Conservation (phyloP, 2,888 invertebrate genomes). For the Eristalis tenax region DNA sequence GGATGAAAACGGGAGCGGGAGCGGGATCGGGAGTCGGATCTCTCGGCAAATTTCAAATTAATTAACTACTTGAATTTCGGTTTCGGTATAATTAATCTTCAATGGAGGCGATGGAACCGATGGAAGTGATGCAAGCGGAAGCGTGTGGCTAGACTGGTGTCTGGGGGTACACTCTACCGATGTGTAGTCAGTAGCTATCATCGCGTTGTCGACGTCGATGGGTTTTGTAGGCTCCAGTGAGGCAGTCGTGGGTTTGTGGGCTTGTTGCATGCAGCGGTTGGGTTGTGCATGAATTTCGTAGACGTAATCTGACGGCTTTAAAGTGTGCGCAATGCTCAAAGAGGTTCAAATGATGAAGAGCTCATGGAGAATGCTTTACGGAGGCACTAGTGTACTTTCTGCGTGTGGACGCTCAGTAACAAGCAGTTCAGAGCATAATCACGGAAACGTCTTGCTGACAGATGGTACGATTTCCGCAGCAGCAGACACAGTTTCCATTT, state of each 20-base stretch:
- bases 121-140: conserved; percentile 33
- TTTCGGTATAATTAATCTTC: conserved; percentile 69
- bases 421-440: no score
- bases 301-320: not conserved
- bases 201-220: not conserved
- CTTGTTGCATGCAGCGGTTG: not conserved
- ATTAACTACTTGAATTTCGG: conserved; percentile 71
- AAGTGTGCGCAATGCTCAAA: not conserved
- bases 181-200: not conserved
- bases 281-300: not conserved
- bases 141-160: conserved; percentile 56
- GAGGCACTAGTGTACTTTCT: no score
- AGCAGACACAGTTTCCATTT: no score
- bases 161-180: conserved; percentile 11
- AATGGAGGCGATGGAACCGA: not conserved
- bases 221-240: not conserved
- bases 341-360: not conserved
- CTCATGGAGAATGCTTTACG: not conserved
- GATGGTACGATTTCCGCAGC: no score
- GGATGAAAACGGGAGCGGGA: not conserved
- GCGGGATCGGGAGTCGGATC: not conserved
- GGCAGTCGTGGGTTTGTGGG: not conserved
- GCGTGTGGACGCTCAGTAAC: no score
- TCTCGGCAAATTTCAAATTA: conserved; percentile 68
- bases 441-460: no score